A percentile compares a stretch with the other conserved stretches of the same genome.
These are phyloP conservation scores for Corythucha ciliata DNA, from an alignment of 2,888 invertebrate genomes.

Conservation along the genomic window DNA sequence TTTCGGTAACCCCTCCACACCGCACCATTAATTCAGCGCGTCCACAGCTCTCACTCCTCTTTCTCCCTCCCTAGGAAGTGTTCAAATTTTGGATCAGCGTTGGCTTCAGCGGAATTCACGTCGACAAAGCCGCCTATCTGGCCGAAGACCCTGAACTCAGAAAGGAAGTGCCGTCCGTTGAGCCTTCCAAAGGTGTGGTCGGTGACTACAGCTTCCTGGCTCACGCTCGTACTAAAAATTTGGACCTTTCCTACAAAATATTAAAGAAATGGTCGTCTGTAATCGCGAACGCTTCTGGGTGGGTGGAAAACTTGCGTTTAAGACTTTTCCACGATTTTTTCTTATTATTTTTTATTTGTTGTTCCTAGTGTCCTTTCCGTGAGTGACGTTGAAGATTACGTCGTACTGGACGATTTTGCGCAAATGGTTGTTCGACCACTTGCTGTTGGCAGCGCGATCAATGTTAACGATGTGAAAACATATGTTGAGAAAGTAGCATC, in stretches of 20 bases:
- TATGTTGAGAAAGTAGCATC: constrained; percentile 8
- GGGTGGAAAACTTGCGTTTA: constrained; percentile 17
- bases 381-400: constrained; percentile 9
- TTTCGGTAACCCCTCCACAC: constrained; percentile 44
- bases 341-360: constrained; percentile 35
- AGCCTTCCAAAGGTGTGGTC: constrained; percentile 38
- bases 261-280: constrained; percentile 54
- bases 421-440: too few species aligned
- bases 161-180: constrained; percentile 40
- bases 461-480: constrained; percentile 18
- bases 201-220: constrained; percentile 54
- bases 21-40: too few species aligned
- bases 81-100: constrained; percentile 60
- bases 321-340: constrained; percentile 10
- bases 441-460: too few species aligned
- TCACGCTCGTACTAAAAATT: constrained; percentile 57
- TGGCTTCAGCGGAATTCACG: constrained; percentile 74
- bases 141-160: constrained; percentile 51
- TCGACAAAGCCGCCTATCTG: constrained; percentile 57
- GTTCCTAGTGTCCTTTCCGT: constrained; percentile 40
- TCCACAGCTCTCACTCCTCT: constrained; percentile 1
- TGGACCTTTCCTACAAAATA: constrained; percentile 49
- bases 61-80: constrained; percentile 45
- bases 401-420: constrained; percentile 30
- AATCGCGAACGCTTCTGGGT: constrained; percentile 49